Conservation (phyloP, 2,888 invertebrate species). For the Coelopa pilipes region DNA sequence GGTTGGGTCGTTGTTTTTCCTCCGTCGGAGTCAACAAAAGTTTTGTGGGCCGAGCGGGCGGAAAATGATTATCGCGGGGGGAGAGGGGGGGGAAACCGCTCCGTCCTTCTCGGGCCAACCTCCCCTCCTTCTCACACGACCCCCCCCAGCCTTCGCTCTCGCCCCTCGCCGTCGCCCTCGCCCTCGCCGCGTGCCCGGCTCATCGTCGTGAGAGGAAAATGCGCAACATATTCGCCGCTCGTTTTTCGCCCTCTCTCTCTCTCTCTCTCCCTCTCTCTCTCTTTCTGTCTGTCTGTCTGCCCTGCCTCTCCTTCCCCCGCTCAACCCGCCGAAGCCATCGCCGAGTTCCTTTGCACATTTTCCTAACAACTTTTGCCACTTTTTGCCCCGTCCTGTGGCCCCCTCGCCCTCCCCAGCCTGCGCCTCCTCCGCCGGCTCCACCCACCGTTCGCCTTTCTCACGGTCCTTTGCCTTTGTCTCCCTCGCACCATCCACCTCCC, state of each 20-base stretch:
- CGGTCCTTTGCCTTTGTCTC: no score
- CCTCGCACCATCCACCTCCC: no score
- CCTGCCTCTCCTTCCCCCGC: slow-evolving; percentile 45
- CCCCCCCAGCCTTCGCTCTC: background rate
- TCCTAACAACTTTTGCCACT: background rate
- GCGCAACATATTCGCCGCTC: slow-evolving; percentile 57
- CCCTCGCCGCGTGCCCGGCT: background rate
- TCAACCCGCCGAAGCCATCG: slow-evolving; percentile 30
- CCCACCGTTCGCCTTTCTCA: no score
- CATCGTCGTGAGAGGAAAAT: slow-evolving; percentile 46
- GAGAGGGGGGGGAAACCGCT: background rate
- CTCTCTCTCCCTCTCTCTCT: no score
- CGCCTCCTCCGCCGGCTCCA: no score
- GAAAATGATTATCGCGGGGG: background rate
- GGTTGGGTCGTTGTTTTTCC: no score
- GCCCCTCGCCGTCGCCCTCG: background rate
- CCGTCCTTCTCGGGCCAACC: background rate
- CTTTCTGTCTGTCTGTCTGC: no score
- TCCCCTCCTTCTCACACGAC: background rate
- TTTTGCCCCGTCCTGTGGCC: background rate
- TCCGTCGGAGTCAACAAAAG: slow-evolving; percentile 13
- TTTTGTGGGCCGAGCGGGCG: slow-evolving; percentile 10
- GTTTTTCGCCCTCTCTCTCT: slow-evolving; percentile 17
- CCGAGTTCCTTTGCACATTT: background rate
- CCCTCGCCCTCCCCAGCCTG: no score